Evolutionary conservation across 2,888 invertebrate species (phyloP), one percentile per base, ranked within the genome.

Genomic region (Temnothorax rugatulus): DNA sequence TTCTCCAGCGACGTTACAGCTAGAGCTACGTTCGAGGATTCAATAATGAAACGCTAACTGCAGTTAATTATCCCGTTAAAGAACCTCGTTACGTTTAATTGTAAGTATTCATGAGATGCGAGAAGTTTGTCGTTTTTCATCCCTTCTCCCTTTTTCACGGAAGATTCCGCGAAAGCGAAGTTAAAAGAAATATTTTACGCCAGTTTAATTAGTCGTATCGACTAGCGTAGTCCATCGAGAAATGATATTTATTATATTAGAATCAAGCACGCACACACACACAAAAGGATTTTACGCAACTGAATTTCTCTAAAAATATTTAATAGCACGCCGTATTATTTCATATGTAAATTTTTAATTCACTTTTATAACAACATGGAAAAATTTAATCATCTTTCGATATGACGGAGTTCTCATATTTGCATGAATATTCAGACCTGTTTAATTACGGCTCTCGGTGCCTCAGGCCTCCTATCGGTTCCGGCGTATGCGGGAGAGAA

Each of bases 1-100:
- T 79, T 59, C 71, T 79, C 79, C 44, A 21, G 44, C 34, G 29
- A 21, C 11, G 11, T n/a, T 64, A 38, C 18, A 66, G n/a, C 54
- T 69, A 69, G 29, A 71, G 11, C 29, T 69, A 79, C 57, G 77
- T 69, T 71, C 44, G 29, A 69, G 54, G 29, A 79, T 71, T 57
- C 71, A 71, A 71, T 79, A 79, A 79, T 71, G 79, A 71, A 69
- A 79, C 69, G 77, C 41, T 79, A 57, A 69, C 44, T 71, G 15
- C 34, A 57, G 13, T 79, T 79, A 79, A 79, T 69, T 71, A 69
- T 21, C 9, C n/a, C 44, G n/a, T 69, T 69, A 44, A 71, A 79
- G n/a, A 71, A 29, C 3, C 44, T 5, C 11, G 21, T 79, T 69
- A 79, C 13, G 8, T 68, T 9, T 50, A 50, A 50, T 50, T 50